Evolutionary conservation across 2,113 vertebrate species (phyloP).

Genomic region (Aspidoscelis tigris): DNA sequence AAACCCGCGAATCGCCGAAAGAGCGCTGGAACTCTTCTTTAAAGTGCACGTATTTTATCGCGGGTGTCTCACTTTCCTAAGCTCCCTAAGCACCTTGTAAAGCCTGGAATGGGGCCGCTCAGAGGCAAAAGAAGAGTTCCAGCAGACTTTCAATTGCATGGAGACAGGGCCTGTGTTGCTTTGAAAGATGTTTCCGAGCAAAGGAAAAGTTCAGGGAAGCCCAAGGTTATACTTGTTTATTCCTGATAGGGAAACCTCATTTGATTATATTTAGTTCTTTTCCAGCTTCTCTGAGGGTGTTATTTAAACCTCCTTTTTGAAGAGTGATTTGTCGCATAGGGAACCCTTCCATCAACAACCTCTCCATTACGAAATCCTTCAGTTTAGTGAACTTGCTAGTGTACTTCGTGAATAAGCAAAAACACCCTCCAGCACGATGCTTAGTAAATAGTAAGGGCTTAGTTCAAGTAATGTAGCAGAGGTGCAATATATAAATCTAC

Average conservation of each 20-base stretch:
- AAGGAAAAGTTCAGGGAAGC: slow-evolving; percentile 2
- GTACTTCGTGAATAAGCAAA: background rate
- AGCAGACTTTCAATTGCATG: too few relatives aligned
- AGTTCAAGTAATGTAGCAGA: too few relatives aligned
- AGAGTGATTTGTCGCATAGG: slow-evolving; percentile 1
- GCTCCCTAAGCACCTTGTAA: too few relatives aligned
- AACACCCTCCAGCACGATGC: background rate
- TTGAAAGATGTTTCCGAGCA: background rate
- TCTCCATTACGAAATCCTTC: background rate
- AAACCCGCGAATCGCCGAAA: too few relatives aligned
- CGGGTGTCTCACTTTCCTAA: too few relatives aligned
- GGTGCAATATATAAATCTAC: too few relatives aligned
- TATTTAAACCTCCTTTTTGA: background rate
- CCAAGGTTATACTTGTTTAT: slow-evolving; percentile 3
- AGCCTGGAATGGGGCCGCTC: too few relatives aligned
- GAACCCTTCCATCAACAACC: background rate
- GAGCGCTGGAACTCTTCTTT: too few relatives aligned
- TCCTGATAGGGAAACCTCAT: background rate
- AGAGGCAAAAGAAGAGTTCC: too few relatives aligned
- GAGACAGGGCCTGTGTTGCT: background rate
- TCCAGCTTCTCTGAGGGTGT: background rate
- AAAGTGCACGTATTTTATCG: too few relatives aligned
- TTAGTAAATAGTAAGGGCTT: too few relatives aligned
- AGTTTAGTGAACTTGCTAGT: background rate
- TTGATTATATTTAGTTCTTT: slow-evolving; percentile 20